A percentile compares a stretch with the other conserved stretches of the same genome.
Conservation (phyloP, 2,888 invertebrate genomes). For the Lobophora halterata region DNA sequence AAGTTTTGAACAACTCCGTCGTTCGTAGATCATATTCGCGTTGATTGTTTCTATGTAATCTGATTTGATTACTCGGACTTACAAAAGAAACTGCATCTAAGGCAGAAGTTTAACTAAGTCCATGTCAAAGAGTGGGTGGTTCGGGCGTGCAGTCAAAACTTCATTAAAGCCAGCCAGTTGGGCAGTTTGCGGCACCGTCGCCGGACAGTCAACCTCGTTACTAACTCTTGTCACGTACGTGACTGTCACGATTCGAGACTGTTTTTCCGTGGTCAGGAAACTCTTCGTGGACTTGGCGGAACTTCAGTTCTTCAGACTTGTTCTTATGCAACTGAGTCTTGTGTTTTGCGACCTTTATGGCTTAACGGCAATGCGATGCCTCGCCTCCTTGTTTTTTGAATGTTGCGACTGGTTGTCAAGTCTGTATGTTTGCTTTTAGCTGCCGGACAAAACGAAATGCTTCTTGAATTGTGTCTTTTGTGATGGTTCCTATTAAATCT, state of each 20-base stretch:
- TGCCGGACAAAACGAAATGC: conserved; percentile 9
- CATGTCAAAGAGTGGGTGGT: conserved; percentile 34
- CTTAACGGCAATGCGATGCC: conserved; percentile 3
- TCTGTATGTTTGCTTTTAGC: conserved; percentile 6
- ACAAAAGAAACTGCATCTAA: conserved; percentile 23
- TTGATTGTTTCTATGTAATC: conserved; percentile 1
- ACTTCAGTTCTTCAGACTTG: conserved; percentile 31
- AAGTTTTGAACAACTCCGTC: too few relatives aligned
- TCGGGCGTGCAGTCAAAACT: conserved; percentile 49
- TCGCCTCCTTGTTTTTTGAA: conserved; percentile 11
- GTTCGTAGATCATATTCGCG: neutral
- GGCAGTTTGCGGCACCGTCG: conserved; percentile 50
- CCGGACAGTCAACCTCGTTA: conserved; percentile 39
- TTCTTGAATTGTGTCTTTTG: conserved; percentile 16
- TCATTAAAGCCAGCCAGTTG: conserved; percentile 55
- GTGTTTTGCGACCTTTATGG: conserved; percentile 35
- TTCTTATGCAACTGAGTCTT: conserved; percentile 46
- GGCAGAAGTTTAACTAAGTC: conserved; percentile 30
- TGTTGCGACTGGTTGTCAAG: conserved; percentile 11
- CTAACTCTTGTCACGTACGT: conserved; percentile 56
- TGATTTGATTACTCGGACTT: conserved; percentile 12
- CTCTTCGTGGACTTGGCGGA: conserved; percentile 42
- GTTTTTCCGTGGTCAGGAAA: conserved; percentile 64
- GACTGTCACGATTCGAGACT: conserved; percentile 49
- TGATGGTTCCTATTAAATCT: conserved; percentile 20